A percentile compares a stretch with the other conserved stretches of the same genome.
phyloP scores from a whole-genome alignment of 2,888 invertebrate genomes.

The Prosapia bicincta region DNA sequence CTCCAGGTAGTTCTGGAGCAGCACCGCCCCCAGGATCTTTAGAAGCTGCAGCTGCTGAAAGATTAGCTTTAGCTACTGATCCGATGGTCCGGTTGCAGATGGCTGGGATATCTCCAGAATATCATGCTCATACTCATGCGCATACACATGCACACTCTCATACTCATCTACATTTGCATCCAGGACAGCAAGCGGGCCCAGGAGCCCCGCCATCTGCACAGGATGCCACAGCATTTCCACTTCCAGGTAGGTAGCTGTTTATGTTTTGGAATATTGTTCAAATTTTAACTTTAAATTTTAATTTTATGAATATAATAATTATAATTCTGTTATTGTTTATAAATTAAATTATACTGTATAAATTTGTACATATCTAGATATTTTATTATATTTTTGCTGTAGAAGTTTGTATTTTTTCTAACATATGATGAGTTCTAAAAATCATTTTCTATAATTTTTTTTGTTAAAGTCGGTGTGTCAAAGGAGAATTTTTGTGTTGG shows the following conservation, averaged over 20 bases:
- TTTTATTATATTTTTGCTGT: no score
- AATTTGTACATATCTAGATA: no score
- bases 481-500: no score
- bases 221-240: constrained; percentile 51
- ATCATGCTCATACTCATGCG: constrained; percentile 90
- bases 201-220: constrained; percentile 54
- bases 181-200: constrained; percentile 65
- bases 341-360: no score
- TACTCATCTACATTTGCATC: constrained; percentile 77
- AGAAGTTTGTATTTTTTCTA: no score
- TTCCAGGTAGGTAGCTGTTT: constrained; percentile 47
- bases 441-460: no score
- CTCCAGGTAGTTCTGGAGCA: constrained; percentile 37
- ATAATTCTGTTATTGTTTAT: no score
- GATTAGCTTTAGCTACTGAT: constrained; percentile 81
- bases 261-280: no score
- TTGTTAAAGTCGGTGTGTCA: no score
- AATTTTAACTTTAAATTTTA: no score
- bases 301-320: no score
- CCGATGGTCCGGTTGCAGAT: constrained; percentile 91
- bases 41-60: constrained; percentile 63
- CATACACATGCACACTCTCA: constrained; percentile 90
- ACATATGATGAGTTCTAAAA: no score
- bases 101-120: constrained; percentile 85
- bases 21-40: constrained; percentile 47